Evolutionary conservation across 1,140 invertebrate genomes (phyloP).

Genomic region (Palaemon carinicauda): DNA sequence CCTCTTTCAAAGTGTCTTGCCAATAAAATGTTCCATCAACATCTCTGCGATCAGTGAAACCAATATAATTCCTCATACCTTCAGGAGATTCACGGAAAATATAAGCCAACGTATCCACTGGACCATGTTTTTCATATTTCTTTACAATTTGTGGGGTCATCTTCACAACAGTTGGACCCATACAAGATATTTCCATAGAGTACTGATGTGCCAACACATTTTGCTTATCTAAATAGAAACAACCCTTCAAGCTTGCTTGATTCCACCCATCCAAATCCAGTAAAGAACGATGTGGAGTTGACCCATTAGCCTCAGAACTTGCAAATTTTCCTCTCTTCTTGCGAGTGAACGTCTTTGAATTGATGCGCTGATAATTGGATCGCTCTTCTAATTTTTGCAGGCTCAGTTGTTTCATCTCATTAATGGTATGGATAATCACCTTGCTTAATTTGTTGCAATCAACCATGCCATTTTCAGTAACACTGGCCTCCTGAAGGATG

Average conservation of each 20-base stretch:
- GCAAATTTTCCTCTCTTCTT: constrained; percentile 41
- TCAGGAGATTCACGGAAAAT: constrained; percentile 56
- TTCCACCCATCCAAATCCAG: constrained; percentile 46
- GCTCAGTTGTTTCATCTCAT: constrained; percentile 50
- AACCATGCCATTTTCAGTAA: constrained; percentile 27
- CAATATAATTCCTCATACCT: constrained; percentile 51
- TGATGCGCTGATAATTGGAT: constrained; percentile 47
- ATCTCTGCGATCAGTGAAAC: constrained; percentile 51
- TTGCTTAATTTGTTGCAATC: constrained; percentile 45
- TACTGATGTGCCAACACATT: constrained; percentile 55
- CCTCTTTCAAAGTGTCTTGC: constrained; percentile 54
- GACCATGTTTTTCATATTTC: constrained; percentile 17
- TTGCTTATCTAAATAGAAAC: constrained; percentile 54
- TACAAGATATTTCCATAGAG: constrained; percentile 44
- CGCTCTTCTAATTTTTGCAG: constrained; percentile 55
- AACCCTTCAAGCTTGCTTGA: constrained; percentile 39
- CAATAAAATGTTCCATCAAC: constrained; percentile 53
- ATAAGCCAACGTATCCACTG: constrained; percentile 52
- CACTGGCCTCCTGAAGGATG: constrained; percentile 47
- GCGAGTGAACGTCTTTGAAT: constrained; percentile 54
- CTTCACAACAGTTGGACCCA: constrained; percentile 51
- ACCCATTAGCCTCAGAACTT: neutral
- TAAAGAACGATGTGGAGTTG: neutral
- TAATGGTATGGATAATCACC: constrained; percentile 51
- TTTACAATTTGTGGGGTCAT: constrained; percentile 43